Evolutionary conservation across 2,888 invertebrate genomes (phyloP), one percentile per base, ranked within the genome.

Genomic region (Nineta flava): DNA sequence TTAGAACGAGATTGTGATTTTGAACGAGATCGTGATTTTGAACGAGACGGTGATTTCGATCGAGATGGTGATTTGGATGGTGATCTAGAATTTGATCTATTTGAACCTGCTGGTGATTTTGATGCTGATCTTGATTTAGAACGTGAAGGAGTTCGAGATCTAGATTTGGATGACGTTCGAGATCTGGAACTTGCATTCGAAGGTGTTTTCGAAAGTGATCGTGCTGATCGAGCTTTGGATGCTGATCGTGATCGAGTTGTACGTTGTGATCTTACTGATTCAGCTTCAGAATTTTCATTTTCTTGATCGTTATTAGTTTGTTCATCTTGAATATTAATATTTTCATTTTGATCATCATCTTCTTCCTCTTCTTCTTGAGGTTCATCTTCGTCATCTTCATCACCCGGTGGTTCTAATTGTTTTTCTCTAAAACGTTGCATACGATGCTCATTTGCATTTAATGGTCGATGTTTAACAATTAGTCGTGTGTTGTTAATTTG

Each of bases 391-490:
- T 78, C 78, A 43, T 78, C 78, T 47, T 79, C 78, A 56, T 79
- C 77, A 63, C 81, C 81, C 4, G 85, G 78, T 2, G 92, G 88
- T 63, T 95, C 94, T 26, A 96, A 71, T 63, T 92, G 90, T 56
- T 81, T 83, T 68, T 94, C 87, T 43, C 95, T 71, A 53, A 83
- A 81, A 47, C 90, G 69, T 56, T 94, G 87, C 78, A 91, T 87
- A 53, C 84, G 79, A 62, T 86, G 84, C 65, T 96, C 95, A 43
- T 77, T 72, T 0, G 83, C 86, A 61, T 86, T 84, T 58, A 95
- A 74, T 5, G 90, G 83, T 38, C 94, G 74, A 66, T 96, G 95
- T 47, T 87, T 86, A 2, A 96, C 94, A 38, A 95, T 84, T 41
- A 96, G 72, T 47, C 87, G 70, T 0, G 91, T 90, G 57, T 87